phyloP scores from a whole-genome alignment of 2,113 vertebrate species.

The Corydoras maculifer region DNA sequence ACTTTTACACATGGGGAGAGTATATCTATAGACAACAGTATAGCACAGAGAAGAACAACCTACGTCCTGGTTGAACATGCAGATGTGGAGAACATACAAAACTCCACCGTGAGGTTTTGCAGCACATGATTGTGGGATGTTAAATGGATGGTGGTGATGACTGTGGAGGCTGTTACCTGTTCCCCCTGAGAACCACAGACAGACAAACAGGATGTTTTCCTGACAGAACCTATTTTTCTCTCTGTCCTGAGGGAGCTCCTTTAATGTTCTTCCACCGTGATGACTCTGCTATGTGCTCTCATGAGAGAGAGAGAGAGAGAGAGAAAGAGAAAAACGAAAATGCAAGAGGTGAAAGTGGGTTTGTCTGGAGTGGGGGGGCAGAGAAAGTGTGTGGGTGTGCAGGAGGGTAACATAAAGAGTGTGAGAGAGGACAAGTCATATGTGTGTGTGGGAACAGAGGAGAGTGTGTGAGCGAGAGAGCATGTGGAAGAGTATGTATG shows the following conservation, averaged over 20 bases:
- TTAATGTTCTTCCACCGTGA: slow-evolving; percentile 5
- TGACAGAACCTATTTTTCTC: background rate
- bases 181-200: background rate
- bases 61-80: too few relatives aligned
- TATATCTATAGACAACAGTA: too few relatives aligned
- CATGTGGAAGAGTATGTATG: too few relatives aligned
- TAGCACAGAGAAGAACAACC: too few relatives aligned
- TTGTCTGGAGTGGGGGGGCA: too few relatives aligned
- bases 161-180: background rate
- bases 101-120: too few relatives aligned
- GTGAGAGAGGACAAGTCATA: background rate
- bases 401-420: too few relatives aligned
- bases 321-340: background rate
- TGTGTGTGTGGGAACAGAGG: background rate
- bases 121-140: too few relatives aligned
- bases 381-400: too few relatives aligned
- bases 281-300: background rate
- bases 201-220: background rate
- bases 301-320: background rate
- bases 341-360: too few relatives aligned
- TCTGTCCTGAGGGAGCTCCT: background rate
- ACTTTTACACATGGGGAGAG: too few relatives aligned
- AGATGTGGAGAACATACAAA: too few relatives aligned
- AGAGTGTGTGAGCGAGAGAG: background rate
- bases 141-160: background rate